Evolutionary conservation across 2,888 invertebrate genomes (phyloP), one percentile per base, ranked within the genome.

Genomic region (Dioctria linearis): DNA sequence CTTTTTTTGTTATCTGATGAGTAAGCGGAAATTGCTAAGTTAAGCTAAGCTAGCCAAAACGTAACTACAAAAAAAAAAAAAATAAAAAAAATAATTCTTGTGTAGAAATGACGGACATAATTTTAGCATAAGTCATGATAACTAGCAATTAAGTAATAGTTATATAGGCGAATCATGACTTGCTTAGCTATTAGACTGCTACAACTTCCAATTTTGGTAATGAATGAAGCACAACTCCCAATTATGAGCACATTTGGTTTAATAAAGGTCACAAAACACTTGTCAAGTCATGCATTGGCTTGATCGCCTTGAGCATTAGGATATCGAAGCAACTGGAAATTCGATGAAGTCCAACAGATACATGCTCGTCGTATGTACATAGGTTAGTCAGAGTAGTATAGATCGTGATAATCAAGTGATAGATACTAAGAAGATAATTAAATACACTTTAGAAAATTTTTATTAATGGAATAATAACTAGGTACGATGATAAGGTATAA

Each of bases 251-350:
- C 59, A 75, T 75, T 75, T 57, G 54, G 40, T 59, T 59, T 43
- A 75, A 59, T 75, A 59, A 75, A 75, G 59, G 73, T 75, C 59
- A 75, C 73, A 75, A 75, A 75, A 75, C 59, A 75, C 59, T 59
- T 75, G 59, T 75, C 73, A 59, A 75, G 42, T 75, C 73, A 75
- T 57, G 40, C 57, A 73, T 42, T 25, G n/a, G 73, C 42, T 39
- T 11, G 57, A 57, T 75, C 59, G 59, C 59, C 73, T 57, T 42
- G 13, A 49, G 59, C 54, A 13, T 40, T 57, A 37, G 61, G 61
- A 61, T 11, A n/a, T 2, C 25, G 2, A 2, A 6, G 25, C 25
- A 25, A 25, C 25, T 25, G 25, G 25, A 25, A 25, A 25, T 25
- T 0, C 25, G 25, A 25, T 25, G 39, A 57, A 25, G 25, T 39